phyloP scores from a whole-genome alignment of 2,888 invertebrate species.

The Oligia latruncula region DNA sequence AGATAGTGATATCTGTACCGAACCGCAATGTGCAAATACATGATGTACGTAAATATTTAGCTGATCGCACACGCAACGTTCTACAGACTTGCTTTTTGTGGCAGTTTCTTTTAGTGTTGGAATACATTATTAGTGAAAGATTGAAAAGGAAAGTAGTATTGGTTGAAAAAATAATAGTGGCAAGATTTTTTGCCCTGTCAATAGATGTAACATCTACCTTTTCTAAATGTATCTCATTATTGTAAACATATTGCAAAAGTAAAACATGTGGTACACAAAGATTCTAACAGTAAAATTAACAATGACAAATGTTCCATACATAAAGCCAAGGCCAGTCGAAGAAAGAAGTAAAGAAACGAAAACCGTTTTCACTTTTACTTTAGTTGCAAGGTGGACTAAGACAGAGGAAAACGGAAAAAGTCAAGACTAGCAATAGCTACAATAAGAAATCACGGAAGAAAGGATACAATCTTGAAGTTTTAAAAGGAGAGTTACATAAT shows the following conservation, averaged over 20 bases:
- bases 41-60: conserved; percentile 53
- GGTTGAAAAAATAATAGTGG: conserved; percentile 1
- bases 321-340: conserved; percentile 7
- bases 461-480: background rate
- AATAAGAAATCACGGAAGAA: background rate
- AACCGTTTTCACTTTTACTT: conserved; percentile 26
- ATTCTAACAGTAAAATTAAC: background rate
- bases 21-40: conserved; percentile 69
- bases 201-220: background rate
- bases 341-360: background rate
- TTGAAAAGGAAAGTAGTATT: conserved; percentile 39
- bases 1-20: conserved; percentile 74
- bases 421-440: background rate
- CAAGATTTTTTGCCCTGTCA: background rate
- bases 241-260: background rate
- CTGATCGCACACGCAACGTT: conserved; percentile 46
- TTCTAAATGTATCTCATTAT: background rate
- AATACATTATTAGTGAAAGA: conserved; percentile 34
- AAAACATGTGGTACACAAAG: background rate
- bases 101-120: conserved; percentile 31
- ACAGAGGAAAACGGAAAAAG: background rate
- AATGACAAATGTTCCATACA: background rate
- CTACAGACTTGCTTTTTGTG: conserved; percentile 41
- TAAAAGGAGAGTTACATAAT: background rate
- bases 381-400: background rate